These are phyloP conservation scores for Dasysyrphus tricinctus DNA, from an alignment of 2,888 invertebrate species.

Conservation along the genomic window DNA sequence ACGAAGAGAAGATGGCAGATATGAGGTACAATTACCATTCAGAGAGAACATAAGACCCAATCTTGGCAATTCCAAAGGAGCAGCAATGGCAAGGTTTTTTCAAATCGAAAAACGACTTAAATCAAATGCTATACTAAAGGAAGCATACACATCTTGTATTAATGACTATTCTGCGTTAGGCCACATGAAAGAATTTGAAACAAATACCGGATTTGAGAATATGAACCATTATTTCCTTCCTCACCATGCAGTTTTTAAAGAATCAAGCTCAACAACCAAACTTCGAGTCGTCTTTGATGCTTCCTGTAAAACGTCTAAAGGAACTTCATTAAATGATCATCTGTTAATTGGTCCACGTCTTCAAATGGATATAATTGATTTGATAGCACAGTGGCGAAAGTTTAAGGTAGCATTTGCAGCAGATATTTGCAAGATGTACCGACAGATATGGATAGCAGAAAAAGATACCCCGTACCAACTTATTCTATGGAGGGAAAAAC, in stretches of 20 bases:
- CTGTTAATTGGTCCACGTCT: slow-evolving; percentile 25
- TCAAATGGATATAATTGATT: slow-evolving; percentile 29
- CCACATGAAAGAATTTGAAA: neutral
- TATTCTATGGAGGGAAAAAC: neutral
- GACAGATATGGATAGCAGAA: slow-evolving; percentile 38
- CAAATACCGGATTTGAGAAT: neutral
- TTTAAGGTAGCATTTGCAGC: too few species aligned
- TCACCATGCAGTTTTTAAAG: slow-evolving; percentile 22
- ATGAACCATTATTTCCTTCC: neutral
- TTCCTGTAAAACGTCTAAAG: too few species aligned
- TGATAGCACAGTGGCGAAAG: slow-evolving; percentile 22
- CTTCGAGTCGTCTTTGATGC: too few species aligned
- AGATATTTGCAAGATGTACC: slow-evolving; percentile 7
- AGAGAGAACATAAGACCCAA: neutral
- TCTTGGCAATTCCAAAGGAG: neutral
- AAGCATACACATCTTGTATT: neutral
- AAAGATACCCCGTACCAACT: slow-evolving; percentile 46
- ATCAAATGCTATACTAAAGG: neutral
- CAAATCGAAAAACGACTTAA: neutral
- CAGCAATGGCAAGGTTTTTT: too few species aligned
- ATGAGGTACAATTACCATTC: neutral
- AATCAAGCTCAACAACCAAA: slow-evolving; percentile 32
- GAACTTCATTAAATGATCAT: slow-evolving; percentile 11
- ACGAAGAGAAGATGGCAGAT: neutral
- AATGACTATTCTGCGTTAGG: neutral